phyloP scores from a whole-genome alignment of 1,140 invertebrate species.

The Leptestheria dahalacensis region DNA sequence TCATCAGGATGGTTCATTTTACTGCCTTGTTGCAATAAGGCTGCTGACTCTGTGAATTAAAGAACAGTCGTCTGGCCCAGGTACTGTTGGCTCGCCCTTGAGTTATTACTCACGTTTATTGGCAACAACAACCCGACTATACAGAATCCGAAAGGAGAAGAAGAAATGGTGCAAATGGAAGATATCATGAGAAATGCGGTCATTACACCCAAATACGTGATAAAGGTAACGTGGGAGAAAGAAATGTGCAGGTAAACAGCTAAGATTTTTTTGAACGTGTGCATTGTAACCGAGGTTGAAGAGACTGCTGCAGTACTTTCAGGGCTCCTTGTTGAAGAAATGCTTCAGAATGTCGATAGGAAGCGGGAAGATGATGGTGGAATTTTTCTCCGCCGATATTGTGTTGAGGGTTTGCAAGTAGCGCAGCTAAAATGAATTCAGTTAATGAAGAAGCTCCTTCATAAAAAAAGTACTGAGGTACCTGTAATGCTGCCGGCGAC shows the following conservation, averaged over 20 bases:
- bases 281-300: too few relatives aligned
- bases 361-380: conserved; percentile 26
- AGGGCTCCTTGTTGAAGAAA: background rate
- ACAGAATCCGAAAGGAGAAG: background rate
- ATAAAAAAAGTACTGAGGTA: conserved; percentile 27
- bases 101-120: too few relatives aligned
- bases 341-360: conserved; percentile 11
- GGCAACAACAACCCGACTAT: too few relatives aligned
- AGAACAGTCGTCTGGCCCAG: too few relatives aligned
- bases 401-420: conserved; percentile 73
- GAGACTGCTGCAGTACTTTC: background rate
- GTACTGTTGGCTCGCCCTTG: too few relatives aligned
- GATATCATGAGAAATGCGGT: background rate
- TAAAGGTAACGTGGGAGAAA: too few relatives aligned
- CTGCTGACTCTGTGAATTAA: too few relatives aligned
- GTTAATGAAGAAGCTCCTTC: background rate
- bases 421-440: conserved; percentile 33
- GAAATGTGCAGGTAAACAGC: too few relatives aligned
- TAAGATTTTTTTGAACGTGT: too few relatives aligned
- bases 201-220: too few relatives aligned
- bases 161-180: background rate
- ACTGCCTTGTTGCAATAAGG: too few relatives aligned
- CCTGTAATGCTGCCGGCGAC: conserved; percentile 72
- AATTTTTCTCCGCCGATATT: conserved; percentile 94
- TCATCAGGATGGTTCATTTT: too few relatives aligned